Evolutionary conservation across 2,888 invertebrate species (phyloP).

Genomic region (Andrena flavipes): DNA sequence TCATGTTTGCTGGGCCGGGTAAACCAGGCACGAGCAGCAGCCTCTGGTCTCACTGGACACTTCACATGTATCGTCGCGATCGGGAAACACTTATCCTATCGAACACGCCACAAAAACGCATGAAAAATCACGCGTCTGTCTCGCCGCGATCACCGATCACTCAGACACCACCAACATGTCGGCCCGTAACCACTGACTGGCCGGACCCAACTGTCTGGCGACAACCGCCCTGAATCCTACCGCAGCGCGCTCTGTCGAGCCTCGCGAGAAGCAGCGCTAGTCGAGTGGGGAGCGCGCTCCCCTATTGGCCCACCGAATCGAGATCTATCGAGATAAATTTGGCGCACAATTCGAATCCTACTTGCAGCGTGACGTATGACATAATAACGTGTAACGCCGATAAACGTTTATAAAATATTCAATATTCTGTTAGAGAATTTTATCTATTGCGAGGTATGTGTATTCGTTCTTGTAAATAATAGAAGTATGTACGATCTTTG

Average conservation of each 20-base stretch:
- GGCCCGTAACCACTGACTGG: conserved; percentile 82
- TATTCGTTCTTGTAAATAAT: neutral
- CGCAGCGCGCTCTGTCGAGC: conserved; percentile 64
- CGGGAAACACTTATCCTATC: conserved; percentile 61
- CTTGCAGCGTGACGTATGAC: neutral
- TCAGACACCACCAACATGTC: conserved; percentile 81
- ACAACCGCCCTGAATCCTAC: conserved; percentile 78
- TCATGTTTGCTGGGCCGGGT: conserved; percentile 83
- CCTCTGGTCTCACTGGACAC: conserved; percentile 67
- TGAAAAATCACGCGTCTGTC: conserved; percentile 77
- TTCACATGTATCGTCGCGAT: conserved; percentile 77
- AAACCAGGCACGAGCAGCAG: conserved; percentile 74
- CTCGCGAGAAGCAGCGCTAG: neutral
- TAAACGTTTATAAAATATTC: neutral
- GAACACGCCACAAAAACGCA: conserved; percentile 67
- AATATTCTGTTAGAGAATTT: neutral
- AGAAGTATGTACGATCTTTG: neutral
- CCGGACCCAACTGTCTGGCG: conserved; percentile 77
- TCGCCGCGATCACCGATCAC: conserved; percentile 75
- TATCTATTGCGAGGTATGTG: neutral
- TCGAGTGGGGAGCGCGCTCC: neutral
- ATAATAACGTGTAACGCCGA: neutral
- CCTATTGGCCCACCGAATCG: conserved; percentile 23
- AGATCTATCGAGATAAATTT: neutral
- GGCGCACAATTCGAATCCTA: conserved; percentile 30